A percentile compares a stretch with the other conserved stretches of the same genome.
These are phyloP conservation scores for Meloidogyne exigua DNA, from an alignment of 1,140 invertebrate species.

Conservation along the genomic window DNA sequence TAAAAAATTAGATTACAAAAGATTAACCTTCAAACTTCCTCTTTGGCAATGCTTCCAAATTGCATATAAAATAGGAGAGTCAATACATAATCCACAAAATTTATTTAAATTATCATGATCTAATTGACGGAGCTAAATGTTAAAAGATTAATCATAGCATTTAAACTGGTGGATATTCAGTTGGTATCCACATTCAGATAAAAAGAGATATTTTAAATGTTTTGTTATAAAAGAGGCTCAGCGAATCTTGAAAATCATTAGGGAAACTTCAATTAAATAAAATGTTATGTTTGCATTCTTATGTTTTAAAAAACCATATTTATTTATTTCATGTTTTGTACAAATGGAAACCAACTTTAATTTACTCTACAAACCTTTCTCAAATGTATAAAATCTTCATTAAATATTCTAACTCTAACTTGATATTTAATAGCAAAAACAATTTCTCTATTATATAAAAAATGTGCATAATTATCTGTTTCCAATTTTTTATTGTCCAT, in stretches of 20 bases:
- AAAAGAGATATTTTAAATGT: too few species aligned
- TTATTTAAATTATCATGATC: constrained; percentile 65
- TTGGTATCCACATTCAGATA: too few species aligned
- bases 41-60: constrained; percentile 78
- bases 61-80: constrained; percentile 66
- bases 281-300: too few species aligned
- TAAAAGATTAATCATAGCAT: neutral
- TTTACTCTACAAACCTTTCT: neutral
- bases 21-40: constrained; percentile 73
- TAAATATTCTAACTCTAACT: constrained; percentile 1
- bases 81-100: constrained; percentile 72
- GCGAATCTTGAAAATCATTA: too few species aligned
- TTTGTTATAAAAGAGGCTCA: too few species aligned
- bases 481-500: constrained; percentile 11
- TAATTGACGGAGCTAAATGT: constrained; percentile 36
- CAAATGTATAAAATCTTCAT: constrained; percentile 2
- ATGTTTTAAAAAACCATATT: too few species aligned
- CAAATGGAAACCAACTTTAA: too few species aligned
- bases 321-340: too few species aligned
- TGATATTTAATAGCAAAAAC: constrained; percentile 11
- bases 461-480: constrained; percentile 14
- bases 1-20: constrained; percentile 79
- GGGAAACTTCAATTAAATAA: too few species aligned
- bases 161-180: too few species aligned
- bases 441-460: constrained; percentile 6